Conservation (phyloP, 1,140 invertebrate genomes). For the Cotesia vestalis region DNA sequence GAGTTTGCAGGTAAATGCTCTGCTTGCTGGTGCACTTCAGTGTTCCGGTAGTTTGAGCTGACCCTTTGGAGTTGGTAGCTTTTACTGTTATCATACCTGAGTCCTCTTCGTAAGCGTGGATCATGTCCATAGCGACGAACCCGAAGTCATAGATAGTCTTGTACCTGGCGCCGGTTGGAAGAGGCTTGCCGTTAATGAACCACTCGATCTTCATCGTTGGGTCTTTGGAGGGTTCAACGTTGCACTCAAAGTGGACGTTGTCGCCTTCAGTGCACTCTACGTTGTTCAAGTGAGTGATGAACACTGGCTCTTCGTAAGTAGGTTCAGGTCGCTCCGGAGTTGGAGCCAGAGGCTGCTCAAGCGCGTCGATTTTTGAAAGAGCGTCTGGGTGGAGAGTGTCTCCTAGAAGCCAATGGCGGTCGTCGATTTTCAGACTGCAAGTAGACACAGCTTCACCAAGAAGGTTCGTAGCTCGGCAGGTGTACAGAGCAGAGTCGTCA, state of each 20-base stretch:
- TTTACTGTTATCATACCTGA: conserved; percentile 91
- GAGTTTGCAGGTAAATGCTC: conserved; percentile 84
- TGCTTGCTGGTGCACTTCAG: conserved; percentile 82
- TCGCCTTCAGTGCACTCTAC: conserved; percentile 90
- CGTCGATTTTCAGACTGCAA: conserved; percentile 88
- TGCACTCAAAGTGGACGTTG: conserved; percentile 93
- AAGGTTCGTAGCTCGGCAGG: conserved; percentile 90
- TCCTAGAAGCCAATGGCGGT: conserved; percentile 84
- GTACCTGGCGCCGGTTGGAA: conserved; percentile 81
- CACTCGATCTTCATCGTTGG: conserved; percentile 93
- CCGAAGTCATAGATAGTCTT: conserved; percentile 91
- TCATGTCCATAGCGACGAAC: conserved; percentile 85
- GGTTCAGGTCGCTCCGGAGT: conserved; percentile 76
- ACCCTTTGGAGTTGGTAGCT: conserved; percentile 90
- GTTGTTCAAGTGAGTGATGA: conserved; percentile 91
- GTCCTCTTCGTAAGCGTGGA: conserved; percentile 84
- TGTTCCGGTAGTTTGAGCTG: conserved; percentile 87
- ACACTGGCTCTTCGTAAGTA: conserved; percentile 84
- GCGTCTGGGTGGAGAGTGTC: conserved; percentile 93
- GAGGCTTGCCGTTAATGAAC: conserved; percentile 86
- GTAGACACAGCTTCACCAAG: conserved; percentile 92
- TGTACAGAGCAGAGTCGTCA: conserved; percentile 94
- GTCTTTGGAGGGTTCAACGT: conserved; percentile 92
- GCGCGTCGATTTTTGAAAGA: conserved; percentile 82
- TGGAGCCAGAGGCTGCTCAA: conserved; percentile 80